Evolutionary conservation across 2,113 vertebrate genomes (phyloP).

Genomic region (Apteryx mantelli): DNA sequence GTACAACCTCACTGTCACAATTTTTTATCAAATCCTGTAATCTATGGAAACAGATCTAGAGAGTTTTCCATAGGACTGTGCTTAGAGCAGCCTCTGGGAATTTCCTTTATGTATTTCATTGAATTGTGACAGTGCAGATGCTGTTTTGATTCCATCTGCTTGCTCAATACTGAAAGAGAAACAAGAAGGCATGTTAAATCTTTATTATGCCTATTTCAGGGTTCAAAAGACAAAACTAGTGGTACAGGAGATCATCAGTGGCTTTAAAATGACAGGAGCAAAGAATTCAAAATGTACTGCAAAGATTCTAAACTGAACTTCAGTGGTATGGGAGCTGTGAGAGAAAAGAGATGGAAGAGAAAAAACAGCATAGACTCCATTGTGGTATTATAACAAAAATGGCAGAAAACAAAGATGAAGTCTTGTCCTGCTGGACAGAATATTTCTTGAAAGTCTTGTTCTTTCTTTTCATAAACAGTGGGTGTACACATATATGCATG

Average conservation of each 20-base stretch:
- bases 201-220: not conserved
- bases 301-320: not conserved
- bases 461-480: not conserved
- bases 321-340: not conserved
- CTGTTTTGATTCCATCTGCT: not conserved
- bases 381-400: not conserved
- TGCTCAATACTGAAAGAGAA: not conserved
- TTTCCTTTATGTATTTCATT: not conserved
- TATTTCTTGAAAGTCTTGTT: not conserved
- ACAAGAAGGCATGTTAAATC: not conserved
- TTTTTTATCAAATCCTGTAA: not conserved
- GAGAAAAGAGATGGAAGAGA: not conserved
- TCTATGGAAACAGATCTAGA: not conserved
- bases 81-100: not conserved
- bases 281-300: not conserved
- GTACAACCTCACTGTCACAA: not conserved
- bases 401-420: not conserved
- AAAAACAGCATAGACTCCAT: not conserved
- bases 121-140: not conserved
- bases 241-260: not conserved
- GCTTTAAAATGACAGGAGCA: not conserved
- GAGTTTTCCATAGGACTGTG: not conserved
- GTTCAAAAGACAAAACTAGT: not conserved
- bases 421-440: not conserved
- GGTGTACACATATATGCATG: not conserved